phyloP scores from a whole-genome alignment of 2,888 invertebrate genomes.

The Tanaodytes sp. region DNA sequence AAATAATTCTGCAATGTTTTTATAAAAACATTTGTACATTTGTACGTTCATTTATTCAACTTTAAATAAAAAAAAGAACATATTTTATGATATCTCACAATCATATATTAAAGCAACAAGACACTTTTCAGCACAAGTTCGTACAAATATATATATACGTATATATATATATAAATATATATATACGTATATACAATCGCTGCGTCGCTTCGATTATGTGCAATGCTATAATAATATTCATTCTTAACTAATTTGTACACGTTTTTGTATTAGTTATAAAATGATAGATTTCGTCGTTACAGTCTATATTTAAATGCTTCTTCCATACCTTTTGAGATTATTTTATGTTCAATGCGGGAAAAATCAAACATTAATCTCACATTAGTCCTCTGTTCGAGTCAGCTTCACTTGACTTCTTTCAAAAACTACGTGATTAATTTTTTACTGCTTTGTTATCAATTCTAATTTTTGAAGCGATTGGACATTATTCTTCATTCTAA shows the following conservation, averaged over 20 bases:
- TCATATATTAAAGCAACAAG: constrained; percentile 23
- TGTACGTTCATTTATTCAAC: constrained; percentile 24
- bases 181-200: constrained; percentile 33
- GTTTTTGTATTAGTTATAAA: constrained; percentile 48
- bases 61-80: constrained; percentile 30
- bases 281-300: constrained; percentile 41
- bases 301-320: constrained; percentile 40
- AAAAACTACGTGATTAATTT: neutral
- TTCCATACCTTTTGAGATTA: constrained; percentile 25
- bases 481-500: too few species aligned
- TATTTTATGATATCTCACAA: constrained; percentile 23
- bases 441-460: too few species aligned
- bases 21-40: neutral
- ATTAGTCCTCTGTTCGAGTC: neutral
- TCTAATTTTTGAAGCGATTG: too few species aligned
- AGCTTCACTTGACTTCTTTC: too few species aligned
- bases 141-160: too few species aligned
- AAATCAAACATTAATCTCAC: neutral
- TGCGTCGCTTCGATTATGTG: constrained; percentile 33
- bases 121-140: constrained; percentile 21
- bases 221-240: constrained; percentile 32
- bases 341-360: constrained; percentile 7
- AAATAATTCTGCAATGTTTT: too few species aligned
- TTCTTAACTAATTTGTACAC: constrained; percentile 57
- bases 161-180: too few species aligned